These are phyloP conservation scores for Anagrus nilaparvatae DNA, from an alignment of 1,140 invertebrate genomes.

Conservation along the genomic window DNA sequence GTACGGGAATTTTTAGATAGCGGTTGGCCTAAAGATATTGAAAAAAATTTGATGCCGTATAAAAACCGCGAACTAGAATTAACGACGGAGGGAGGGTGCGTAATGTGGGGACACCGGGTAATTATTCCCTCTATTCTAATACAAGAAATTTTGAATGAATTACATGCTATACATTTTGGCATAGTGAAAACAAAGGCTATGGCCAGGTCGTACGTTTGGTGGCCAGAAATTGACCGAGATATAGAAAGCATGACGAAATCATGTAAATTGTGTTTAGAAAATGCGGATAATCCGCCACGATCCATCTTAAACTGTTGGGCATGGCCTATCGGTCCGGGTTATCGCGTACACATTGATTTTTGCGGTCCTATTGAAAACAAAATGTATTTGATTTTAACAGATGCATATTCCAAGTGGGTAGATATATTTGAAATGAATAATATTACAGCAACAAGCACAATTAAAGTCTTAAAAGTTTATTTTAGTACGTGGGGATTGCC, in stretches of 20 bases:
- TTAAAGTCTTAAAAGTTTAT: too few species aligned
- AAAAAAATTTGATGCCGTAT: too few species aligned
- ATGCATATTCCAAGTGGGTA: slow-evolving; percentile 27
- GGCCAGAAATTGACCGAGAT: slow-evolving; percentile 35
- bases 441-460: too few species aligned
- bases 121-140: slow-evolving; percentile 29
- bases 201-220: slow-evolving; percentile 35
- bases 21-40: too few species aligned
- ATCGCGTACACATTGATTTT: slow-evolving; percentile 31
- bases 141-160: slow-evolving; percentile 20
- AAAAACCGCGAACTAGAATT: too few species aligned
- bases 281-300: slow-evolving; percentile 20
- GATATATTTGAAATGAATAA: slow-evolving; percentile 4
- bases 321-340: slow-evolving; percentile 31
- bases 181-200: slow-evolving; percentile 36
- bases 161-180: slow-evolving; percentile 35
- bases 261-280: slow-evolving; percentile 21
- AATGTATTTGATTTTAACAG: slow-evolving; percentile 23
- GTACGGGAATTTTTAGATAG: too few species aligned
- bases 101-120: slow-evolving; percentile 24
- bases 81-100: slow-evolving; percentile 9
- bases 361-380: slow-evolving; percentile 16
- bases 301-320: slow-evolving; percentile 25
- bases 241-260: slow-evolving; percentile 23
- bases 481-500: too few species aligned